Evolutionary conservation across 1,140 invertebrate species (phyloP).

Genomic region (Metaphire vulgaris): DNA sequence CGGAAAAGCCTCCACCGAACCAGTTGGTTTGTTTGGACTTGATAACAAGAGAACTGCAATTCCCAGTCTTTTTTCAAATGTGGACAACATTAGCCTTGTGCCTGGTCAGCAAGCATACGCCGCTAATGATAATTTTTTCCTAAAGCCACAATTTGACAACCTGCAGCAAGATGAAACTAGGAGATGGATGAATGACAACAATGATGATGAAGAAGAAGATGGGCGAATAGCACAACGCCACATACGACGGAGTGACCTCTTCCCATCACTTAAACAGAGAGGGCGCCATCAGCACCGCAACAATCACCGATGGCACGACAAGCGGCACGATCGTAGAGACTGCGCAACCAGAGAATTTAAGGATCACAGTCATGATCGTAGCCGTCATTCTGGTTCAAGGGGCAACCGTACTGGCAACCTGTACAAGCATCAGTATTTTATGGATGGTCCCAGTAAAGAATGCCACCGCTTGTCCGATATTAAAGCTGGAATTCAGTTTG

Average conservation of each 20-base stretch:
- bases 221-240: background rate
- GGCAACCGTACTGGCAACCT: no score
- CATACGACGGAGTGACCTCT: background rate
- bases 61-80: background rate
- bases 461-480: no score
- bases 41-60: background rate
- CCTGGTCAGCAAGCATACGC: background rate
- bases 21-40: no score
- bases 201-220: background rate
- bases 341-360: background rate
- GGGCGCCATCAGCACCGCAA: background rate
- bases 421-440: no score
- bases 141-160: background rate
- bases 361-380: background rate
- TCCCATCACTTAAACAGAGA: background rate
- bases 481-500: no score
- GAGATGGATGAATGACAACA: background rate
- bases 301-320: background rate
- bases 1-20: no score
- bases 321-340: background rate
- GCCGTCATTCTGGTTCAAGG: no score
- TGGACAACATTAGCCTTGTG: background rate
- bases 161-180: no score
- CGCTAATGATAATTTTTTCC: background rate
- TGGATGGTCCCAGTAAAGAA: no score